Evolutionary conservation across 1,140 invertebrate species (phyloP).

Genomic region (Listronotus bonariensis): DNA sequence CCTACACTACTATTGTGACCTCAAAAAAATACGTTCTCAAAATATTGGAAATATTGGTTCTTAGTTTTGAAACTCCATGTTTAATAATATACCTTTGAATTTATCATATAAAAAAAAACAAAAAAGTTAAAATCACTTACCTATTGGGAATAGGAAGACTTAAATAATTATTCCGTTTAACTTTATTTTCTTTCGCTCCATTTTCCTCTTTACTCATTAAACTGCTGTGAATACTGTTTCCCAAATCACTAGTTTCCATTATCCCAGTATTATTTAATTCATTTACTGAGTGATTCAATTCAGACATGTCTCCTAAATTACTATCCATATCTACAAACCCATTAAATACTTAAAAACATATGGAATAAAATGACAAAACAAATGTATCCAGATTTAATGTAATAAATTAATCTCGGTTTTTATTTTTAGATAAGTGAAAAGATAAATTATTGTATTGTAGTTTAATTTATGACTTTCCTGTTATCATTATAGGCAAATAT

Average conservation of each 20-base stretch:
- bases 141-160: slow-evolving; percentile 22
- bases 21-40: no score
- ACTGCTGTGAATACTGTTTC: slow-evolving; percentile 29
- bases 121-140: slow-evolving; percentile 1
- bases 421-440: no score
- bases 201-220: slow-evolving; percentile 17
- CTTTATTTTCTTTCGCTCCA: neutral
- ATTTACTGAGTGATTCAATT: slow-evolving; percentile 10
- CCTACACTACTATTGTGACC: no score
- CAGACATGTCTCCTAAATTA: slow-evolving; percentile 25
- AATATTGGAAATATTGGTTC: no score
- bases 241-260: slow-evolving; percentile 36
- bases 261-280: neutral
- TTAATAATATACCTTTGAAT: no score
- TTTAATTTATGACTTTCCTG: no score
- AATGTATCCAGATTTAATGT: no score
- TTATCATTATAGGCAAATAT: no score
- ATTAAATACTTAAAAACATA: neutral
- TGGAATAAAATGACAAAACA: neutral
- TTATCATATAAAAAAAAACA: no score
- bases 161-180: slow-evolving; percentile 4
- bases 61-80: no score
- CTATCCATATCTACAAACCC: slow-evolving; percentile 36
- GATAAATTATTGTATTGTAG: no score
- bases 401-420: no score